These are phyloP conservation scores for Plecturocebus donacophilus DNA, from an alignment of 2,113 vertebrate genomes.

Conservation along the genomic window DNA sequence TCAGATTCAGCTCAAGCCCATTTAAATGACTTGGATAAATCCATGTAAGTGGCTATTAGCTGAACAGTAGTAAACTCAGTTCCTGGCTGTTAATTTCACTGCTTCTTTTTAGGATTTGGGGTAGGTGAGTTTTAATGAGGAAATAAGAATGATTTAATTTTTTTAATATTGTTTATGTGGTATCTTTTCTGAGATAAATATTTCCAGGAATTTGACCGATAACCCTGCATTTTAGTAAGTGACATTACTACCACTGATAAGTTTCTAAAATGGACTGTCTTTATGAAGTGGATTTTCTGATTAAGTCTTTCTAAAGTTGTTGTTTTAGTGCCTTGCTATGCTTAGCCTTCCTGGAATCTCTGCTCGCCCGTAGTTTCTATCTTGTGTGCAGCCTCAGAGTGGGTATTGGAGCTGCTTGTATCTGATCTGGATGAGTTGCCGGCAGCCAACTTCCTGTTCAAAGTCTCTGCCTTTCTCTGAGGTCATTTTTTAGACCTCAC, in stretches of 20 bases:
- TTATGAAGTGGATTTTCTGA: background rate
- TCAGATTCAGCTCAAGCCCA: background rate
- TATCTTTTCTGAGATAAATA: background rate
- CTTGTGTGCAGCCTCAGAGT: background rate
- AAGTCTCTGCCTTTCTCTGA: conserved; percentile 26
- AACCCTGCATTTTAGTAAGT: background rate
- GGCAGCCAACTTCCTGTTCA: conserved; percentile 50
- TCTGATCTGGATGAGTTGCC: conserved; percentile 1
- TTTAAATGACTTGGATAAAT: background rate
- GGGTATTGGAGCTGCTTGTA: background rate
- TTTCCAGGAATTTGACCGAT: background rate
- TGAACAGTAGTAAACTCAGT: background rate
- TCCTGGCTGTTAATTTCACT: background rate
- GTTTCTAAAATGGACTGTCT: background rate
- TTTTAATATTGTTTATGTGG: background rate
- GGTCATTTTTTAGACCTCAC: conserved; percentile 51
- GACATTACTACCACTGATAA: background rate
- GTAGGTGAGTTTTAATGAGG: background rate
- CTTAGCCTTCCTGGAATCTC: background rate
- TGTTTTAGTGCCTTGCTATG: background rate
- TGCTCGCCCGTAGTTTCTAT: background rate
- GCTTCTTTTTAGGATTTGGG: background rate
- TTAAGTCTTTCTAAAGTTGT: background rate
- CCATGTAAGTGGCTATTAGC: background rate
- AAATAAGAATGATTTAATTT: background rate